Conservation (phyloP, 2,113 vertebrate genomes). For the Leptosomus discolor region DNA sequence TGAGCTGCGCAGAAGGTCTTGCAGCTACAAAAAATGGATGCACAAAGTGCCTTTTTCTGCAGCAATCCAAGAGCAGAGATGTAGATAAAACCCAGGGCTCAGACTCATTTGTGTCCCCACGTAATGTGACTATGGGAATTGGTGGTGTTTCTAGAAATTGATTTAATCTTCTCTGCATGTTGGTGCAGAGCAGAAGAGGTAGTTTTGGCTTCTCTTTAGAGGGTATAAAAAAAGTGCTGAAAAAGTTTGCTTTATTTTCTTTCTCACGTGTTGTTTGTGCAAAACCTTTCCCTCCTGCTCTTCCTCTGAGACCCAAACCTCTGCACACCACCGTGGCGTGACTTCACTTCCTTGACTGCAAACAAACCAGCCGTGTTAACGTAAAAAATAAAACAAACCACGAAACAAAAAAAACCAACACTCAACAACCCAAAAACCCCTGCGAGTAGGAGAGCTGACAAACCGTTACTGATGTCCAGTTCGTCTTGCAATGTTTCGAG, state of each 20-base stretch:
- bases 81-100: neutral
- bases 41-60: neutral
- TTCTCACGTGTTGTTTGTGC: neutral
- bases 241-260: neutral
- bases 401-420: neutral
- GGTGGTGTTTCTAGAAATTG: neutral
- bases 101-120: neutral
- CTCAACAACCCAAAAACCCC: neutral
- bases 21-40: neutral
- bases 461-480: neutral
- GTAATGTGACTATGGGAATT: neutral
- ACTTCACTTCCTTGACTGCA: neutral
- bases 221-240: neutral
- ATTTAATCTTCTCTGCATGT: neutral
- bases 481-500: neutral
- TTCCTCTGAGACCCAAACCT: slow-evolving; percentile 1
- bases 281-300: neutral
- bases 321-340: neutral
- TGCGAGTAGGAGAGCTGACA: neutral
- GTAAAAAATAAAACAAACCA: neutral
- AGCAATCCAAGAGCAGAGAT: neutral
- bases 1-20: neutral
- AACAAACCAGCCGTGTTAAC: neutral
- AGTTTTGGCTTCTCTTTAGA: neutral
- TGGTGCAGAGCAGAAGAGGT: neutral